Conservation (phyloP, 2,797 vertebrate genomes). For the Onychomys torridus region DNA sequence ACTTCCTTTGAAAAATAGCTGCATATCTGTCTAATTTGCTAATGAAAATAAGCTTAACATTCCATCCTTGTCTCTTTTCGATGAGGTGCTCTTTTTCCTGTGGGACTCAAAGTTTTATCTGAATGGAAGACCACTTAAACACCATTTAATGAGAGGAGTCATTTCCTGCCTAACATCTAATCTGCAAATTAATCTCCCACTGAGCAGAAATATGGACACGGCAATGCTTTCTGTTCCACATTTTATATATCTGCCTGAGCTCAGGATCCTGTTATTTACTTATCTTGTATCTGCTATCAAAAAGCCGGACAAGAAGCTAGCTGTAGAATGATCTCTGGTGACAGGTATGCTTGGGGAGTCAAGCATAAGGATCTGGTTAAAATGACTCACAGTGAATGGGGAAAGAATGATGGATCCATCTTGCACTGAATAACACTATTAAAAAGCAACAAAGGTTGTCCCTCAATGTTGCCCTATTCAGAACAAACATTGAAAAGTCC, state of each 20-base stretch:
- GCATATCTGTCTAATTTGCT: background rate
- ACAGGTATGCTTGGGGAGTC: background rate
- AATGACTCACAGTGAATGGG: background rate
- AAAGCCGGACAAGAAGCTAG: conserved; percentile 18
- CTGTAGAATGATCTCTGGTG: conserved; percentile 4
- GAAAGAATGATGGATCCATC: background rate
- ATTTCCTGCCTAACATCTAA: conserved; percentile 69
- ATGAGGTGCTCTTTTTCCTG: background rate
- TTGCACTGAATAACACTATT: background rate
- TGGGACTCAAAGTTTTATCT: conserved; percentile 60
- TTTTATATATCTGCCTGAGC: conserved; percentile 47
- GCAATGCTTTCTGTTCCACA: conserved; percentile 32
- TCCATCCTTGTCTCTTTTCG: conserved; percentile 23
- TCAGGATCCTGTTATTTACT: conserved; percentile 61
- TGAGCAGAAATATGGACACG: conserved; percentile 62
- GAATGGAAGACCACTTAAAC: conserved; percentile 62
- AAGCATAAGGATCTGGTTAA: background rate
- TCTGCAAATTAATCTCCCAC: conserved; percentile 70
- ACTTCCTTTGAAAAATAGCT: background rate
- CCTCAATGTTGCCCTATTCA: background rate
- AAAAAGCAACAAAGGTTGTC: background rate
- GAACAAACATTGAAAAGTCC: background rate
- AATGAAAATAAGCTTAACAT: conserved; percentile 41
- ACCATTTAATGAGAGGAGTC: conserved; percentile 61
- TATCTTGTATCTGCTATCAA: conserved; percentile 39